Evolutionary conservation across 2,113 vertebrate species (phyloP).

Genomic region (Ptilonorhynchus violaceus): DNA sequence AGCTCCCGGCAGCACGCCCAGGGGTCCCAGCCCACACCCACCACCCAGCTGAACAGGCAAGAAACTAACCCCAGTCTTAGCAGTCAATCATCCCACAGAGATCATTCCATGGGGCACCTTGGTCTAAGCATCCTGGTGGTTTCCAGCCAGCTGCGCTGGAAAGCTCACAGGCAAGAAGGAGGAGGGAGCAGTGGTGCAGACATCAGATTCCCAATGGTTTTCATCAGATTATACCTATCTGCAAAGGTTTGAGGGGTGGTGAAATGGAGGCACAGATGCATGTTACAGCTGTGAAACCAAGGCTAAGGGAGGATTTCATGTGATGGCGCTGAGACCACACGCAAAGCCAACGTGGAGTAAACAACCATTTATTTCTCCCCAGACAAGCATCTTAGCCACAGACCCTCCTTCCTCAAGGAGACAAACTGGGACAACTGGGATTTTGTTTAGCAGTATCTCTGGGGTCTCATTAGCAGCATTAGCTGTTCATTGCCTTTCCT

Average conservation of each 20-base stretch:
- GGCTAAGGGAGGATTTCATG: neutral
- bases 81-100: neutral
- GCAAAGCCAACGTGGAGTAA: neutral
- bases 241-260: neutral
- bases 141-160: neutral
- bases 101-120: neutral
- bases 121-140: neutral
- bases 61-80: neutral
- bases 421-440: neutral
- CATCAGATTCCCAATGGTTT: neutral
- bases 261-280: neutral
- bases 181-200: neutral
- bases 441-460: neutral
- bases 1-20: accelerated
- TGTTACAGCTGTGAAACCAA: neutral
- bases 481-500: neutral
- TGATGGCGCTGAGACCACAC: neutral
- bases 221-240: neutral
- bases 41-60: neutral
- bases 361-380: neutral
- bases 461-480: neutral
- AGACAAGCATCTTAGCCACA: neutral
- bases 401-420: neutral
- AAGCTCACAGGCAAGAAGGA: neutral
- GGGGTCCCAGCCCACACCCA: neutral